Evolutionary conservation across 2,797 vertebrate genomes (phyloP).

Genomic region (Gymnodraco acuticeps): DNA sequence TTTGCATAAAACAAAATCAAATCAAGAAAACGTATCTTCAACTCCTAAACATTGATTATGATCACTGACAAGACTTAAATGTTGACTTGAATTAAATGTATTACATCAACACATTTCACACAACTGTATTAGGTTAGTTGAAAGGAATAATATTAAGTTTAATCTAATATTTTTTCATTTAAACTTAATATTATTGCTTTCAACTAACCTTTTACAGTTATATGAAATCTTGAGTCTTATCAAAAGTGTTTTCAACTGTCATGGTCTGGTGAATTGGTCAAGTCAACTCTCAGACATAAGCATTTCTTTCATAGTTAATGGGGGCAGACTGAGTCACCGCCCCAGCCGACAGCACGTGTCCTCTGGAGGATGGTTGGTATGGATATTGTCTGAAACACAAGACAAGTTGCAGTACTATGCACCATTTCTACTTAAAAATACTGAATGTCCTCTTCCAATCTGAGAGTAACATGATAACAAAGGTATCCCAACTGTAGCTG

Average conservation of each 20-base stretch:
- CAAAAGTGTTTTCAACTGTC: neutral
- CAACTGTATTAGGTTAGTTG: too few relatives aligned
- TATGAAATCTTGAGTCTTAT: neutral
- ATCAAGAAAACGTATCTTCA: neutral
- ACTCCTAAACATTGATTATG: constrained; percentile 9
- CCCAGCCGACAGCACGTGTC: constrained; percentile 43
- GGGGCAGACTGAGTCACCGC: constrained; percentile 51
- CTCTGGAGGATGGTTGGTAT: constrained; percentile 69
- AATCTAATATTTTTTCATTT: too few relatives aligned
- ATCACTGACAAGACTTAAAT: too few relatives aligned
- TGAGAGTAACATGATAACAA: too few relatives aligned
- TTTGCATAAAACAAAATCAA: neutral
- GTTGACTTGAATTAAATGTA: too few relatives aligned
- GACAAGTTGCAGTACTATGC: neutral
- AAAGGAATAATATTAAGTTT: too few relatives aligned
- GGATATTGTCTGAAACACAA: constrained; percentile 63
- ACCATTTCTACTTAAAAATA: too few relatives aligned
- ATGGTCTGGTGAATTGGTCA: neutral
- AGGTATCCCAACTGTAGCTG: too few relatives aligned
- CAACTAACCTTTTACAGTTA: too few relatives aligned
- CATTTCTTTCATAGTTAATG: constrained; percentile 77
- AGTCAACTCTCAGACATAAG: constrained; percentile 73
- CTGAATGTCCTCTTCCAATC: too few relatives aligned
- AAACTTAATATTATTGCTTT: too few relatives aligned
- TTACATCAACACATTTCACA: too few relatives aligned